Base-by-base conservation (phyloP, 1,140 invertebrate species). In the Sarcophaga bullata region DNA sequence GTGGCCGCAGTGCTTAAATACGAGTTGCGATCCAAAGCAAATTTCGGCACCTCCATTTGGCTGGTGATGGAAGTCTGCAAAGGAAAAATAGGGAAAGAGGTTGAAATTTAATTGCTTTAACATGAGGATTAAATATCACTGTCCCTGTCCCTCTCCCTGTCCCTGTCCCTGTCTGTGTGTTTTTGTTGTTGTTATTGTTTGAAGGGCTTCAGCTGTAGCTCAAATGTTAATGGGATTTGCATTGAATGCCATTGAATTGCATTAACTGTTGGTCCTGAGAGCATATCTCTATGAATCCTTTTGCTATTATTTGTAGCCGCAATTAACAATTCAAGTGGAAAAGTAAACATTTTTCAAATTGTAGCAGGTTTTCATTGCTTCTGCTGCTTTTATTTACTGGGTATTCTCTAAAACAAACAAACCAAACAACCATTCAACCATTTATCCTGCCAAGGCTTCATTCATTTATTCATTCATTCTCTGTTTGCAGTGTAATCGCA, bases 11-110 rank as follows among this genome's bases (percentile, higher is more conserved):
- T 83, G 49, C 84, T 84, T 8, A 85, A 75, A 84, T 90, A 90
- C n/a, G 89, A 89, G 73, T 88, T 90, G 76, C 89, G 89, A 83
- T 90, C 89, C 83, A 90, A 47, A 11, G 89, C 89, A 54, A 90
- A 90, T 72, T 90, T 90, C 19, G 85, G 84, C n/a, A 85, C 85
- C 83, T 90, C 89, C 88, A 90, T 90, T 83, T 90, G 89, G 5
- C 87, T 86, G 2, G 85, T 84, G n/a, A 89, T 86, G 9, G 88
- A 86, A 81, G 87, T 84, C 89, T 90, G 78, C 6, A 80, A 83
- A 37, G 3, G 49, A 80, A 80, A 48, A 72, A 58, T 7, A 73
- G 80, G 47, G 19, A 15, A 72, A 81, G 47, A 52, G 62, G 17
- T 25, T 17, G 17, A 17, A 72, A 72, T 11, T 25, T n/a, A n/a